phyloP scores from a whole-genome alignment of 2,888 invertebrate genomes.

The Acanthacorydalis orientalis region DNA sequence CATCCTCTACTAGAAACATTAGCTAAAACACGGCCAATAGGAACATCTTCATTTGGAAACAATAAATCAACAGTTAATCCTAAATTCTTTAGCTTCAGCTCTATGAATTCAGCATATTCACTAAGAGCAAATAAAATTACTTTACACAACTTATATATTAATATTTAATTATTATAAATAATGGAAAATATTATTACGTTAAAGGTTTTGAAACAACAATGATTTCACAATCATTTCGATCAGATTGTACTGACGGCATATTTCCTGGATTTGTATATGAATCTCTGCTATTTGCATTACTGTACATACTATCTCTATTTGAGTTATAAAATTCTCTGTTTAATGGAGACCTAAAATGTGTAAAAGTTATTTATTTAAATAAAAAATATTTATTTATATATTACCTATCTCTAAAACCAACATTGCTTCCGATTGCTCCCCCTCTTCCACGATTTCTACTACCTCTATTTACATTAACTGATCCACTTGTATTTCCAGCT shows the following conservation, averaged over 20 bases:
- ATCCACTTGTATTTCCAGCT: not conserved
- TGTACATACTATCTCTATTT: not conserved
- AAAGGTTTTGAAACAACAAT: conserved; percentile 68
- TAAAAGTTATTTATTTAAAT: not conserved
- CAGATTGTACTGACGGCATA: conserved; percentile 19
- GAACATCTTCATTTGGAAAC: conserved; percentile 83
- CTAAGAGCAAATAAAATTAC: conserved; percentile 31
- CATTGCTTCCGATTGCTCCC: conserved; percentile 5
- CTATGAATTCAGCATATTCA: conserved; percentile 79
- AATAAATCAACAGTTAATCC: conserved; percentile 71
- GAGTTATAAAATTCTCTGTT: not conserved
- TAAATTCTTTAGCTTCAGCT: conserved; percentile 57
- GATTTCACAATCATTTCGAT: conserved; percentile 79
- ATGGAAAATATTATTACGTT: conserved; percentile 42
- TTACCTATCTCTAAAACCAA: conserved; percentile 9
- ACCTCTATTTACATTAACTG: not conserved
- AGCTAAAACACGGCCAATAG: conserved; percentile 60
- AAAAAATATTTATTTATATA: not conserved
- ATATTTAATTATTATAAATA: not conserved
- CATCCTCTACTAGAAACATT: conserved; percentile 81
- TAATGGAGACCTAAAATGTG: conserved; percentile 1
- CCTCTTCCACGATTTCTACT: conserved; percentile 8
- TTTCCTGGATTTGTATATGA: not conserved
- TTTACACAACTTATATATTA: not conserved
- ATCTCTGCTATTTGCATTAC: not conserved